Evolutionary conservation across 92 coral and sea anemone species (phyloP).

Genomic region (Parazoanthus swiftii): DNA sequence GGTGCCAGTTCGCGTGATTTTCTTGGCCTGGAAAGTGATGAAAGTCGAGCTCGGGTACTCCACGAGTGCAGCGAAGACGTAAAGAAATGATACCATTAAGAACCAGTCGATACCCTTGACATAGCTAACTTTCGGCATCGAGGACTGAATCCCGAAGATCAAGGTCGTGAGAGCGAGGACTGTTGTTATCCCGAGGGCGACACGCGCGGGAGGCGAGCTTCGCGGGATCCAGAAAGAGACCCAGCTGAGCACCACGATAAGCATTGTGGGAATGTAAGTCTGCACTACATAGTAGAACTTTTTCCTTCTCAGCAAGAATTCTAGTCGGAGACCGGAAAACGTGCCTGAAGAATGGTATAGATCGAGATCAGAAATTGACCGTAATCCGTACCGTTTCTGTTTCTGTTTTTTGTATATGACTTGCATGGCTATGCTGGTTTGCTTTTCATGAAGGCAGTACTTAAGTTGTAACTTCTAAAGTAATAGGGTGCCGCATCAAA

Average conservation of each 20-base stretch:
- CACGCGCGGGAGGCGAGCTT: slow-evolving; percentile 98
- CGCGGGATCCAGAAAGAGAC: slow-evolving; percentile 98
- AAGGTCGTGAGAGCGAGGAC: slow-evolving; percentile 95
- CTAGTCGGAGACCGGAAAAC: slow-evolving; percentile 60
- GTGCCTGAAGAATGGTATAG: slow-evolving; percentile 48
- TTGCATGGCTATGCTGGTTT: too few relatives aligned
- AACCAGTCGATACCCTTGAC: slow-evolving; percentile 98
- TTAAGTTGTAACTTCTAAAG: too few relatives aligned
- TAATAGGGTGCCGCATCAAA: too few relatives aligned
- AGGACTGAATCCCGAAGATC: slow-evolving; percentile 88
- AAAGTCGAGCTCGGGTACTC: slow-evolving; percentile 95
- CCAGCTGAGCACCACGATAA: slow-evolving; percentile 82
- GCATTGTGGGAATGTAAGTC: slow-evolving; percentile 86
- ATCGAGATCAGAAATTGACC: too few relatives aligned
- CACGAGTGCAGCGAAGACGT: slow-evolving; percentile 89
- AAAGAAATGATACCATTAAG: slow-evolving; percentile 81
- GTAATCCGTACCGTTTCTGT: too few relatives aligned
- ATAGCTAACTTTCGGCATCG: slow-evolving; percentile 95
- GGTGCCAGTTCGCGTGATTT: slow-evolving; percentile 75
- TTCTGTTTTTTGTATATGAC: too few relatives aligned
- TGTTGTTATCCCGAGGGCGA: slow-evolving; percentile 96
- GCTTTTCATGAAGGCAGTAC: too few relatives aligned
- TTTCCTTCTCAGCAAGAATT: slow-evolving; percentile 70
- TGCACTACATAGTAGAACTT: slow-evolving; percentile 87
- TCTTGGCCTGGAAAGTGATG: slow-evolving; percentile 83